Base-by-base conservation (phyloP, 2,113 vertebrate species). In the Poeciliopsis prolifica region DNA sequence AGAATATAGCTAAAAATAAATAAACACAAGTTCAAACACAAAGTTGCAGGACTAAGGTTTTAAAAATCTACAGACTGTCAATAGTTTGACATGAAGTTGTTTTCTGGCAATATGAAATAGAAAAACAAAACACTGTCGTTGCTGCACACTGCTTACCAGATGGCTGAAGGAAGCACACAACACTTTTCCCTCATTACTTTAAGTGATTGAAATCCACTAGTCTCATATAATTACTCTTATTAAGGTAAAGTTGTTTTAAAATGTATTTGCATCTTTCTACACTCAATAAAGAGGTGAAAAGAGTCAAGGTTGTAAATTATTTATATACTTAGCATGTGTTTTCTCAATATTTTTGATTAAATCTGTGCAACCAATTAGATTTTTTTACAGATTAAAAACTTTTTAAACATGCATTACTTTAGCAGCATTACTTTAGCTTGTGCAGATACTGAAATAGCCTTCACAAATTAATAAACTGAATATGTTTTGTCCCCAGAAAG, bases 401-500 rank as follows among this genome's bases (percentile, higher is more conserved):
- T 42, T 42, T 42, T 14, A 42, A 42, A 42, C 40, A 15, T 42
- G 40, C 13, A 48, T 48, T 48, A 48, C 17, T 24, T n/a, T 58
- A 58, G 51, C 51, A n/a, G 51, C 22, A 58, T 7, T 11, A 3
- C 22, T 58, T 28, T 28, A 28, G 10, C 0, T 58, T 24, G 51
- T 10, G 22, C 60, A 37, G 24, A 26, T 13, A 37, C 1, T 66
- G 35, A 11, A 24, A 17, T 35, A 48, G 14, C 9, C 26, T 69
- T 42, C 31, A 48, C 19, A 80, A 42, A 44, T 37, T 0, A 62
- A 8, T 2, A 19, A 64, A 33, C 7, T 63, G 28, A 1, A 29
- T 37, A 40, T 19, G 33, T 72, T 65, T 68, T 74, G n/a, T 54
- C 65, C 33, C 72, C 37, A 31, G 40, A 48, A 58, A 28, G 10